Evolutionary conservation across 2,113 vertebrate genomes (phyloP), one percentile per base, ranked within the genome.

Genomic region (Cricetomys ansorgei): DNA sequence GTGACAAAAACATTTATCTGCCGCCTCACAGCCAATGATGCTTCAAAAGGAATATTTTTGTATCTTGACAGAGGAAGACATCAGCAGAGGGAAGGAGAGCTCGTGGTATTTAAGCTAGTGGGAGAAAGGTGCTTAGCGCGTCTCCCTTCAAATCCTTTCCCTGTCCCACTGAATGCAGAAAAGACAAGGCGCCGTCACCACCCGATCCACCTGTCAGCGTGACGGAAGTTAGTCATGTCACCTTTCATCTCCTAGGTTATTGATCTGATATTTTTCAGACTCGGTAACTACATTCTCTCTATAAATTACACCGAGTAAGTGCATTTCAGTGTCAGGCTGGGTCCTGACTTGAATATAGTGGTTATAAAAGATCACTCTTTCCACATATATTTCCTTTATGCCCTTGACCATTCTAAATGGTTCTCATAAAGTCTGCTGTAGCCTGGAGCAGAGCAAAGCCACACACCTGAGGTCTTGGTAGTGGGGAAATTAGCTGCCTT

Each of bases 291-390:
- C 80, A 92, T 96, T 94, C 88, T 92, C 87, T 95, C 92, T 98
- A 97, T 97, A 98, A 98, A 98, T 98, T 98, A 97, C 94, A 97
- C 96, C 86, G 95, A 97, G 40, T 94, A 96, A 97, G 77, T 97
- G 69, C 97, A 97, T 97, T 97, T 98, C 97, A 92, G 50, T 96
- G 89, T 87, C 96, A 96, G 69, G 94, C 96, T 23, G 59, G 98
- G 94, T 97, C 94, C 94, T 43, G 94, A 77, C 94, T 96, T 96
- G 84, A 98, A 95, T 97, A 94, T 86, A 97, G 95, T 94, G 76
- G 96, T 97, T 97, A 94, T 97, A 97, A 97, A 98, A 96, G 89
- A 97, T 79, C 90, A 89, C 76, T 93, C 75, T 97, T 97, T 96
- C 95, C 92, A 9, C 88, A 96, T 98, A 96, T 94, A 97, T 98